phyloP scores from a whole-genome alignment of 2,113 vertebrate genomes.

The Hippopotamus amphibius region DNA sequence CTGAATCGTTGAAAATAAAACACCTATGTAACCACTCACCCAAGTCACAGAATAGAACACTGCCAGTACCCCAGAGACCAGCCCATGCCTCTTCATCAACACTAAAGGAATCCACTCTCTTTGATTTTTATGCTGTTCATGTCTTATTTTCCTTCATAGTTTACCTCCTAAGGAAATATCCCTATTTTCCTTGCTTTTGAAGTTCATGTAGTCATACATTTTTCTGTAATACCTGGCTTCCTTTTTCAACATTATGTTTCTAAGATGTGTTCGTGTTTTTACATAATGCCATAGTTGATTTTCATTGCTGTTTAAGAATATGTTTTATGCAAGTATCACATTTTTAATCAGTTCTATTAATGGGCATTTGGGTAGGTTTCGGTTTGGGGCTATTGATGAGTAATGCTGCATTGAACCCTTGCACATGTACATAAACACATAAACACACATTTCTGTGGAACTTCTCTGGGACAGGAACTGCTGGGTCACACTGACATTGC shows the following conservation, averaged over 20 bases:
- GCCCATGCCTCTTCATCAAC: background rate
- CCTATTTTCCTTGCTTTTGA: background rate
- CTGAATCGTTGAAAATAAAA: background rate
- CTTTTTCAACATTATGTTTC: background rate
- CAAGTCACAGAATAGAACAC: background rate
- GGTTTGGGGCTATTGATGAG: background rate
- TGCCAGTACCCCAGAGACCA: background rate
- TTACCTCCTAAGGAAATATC: constrained; percentile 12
- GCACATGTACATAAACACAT: background rate
- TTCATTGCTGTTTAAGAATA: background rate
- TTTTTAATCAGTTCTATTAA: background rate
- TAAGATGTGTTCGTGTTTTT: background rate
- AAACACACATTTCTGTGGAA: background rate
- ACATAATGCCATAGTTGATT: background rate
- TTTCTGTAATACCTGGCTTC: background rate
- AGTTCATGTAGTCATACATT: background rate
- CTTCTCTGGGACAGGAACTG: background rate
- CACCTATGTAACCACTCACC: background rate
- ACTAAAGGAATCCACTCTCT: background rate
- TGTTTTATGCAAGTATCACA: background rate
- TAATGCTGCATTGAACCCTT: background rate
- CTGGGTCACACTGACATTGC: background rate
- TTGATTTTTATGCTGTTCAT: background rate
- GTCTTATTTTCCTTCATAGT: background rate
- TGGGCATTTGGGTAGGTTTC: background rate